Conservation (phyloP, 1,140 invertebrate genomes). For the Coenobita brevimanus region DNA sequence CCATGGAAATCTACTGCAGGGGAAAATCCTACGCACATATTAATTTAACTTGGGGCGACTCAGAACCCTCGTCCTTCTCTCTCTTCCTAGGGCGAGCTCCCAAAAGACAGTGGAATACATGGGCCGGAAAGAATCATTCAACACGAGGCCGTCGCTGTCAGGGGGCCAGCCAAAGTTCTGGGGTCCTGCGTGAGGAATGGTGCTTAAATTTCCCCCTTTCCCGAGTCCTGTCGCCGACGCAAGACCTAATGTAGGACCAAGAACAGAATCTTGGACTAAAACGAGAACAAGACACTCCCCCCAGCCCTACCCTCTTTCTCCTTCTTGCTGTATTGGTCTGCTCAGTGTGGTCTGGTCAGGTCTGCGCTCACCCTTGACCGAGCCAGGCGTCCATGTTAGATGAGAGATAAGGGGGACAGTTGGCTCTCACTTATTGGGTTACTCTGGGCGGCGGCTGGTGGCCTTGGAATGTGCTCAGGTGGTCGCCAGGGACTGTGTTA, state of each 20-base stretch:
- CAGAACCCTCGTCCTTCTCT: not conserved
- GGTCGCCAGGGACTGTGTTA: too few relatives aligned
- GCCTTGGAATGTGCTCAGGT: not conserved
- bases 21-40: too few relatives aligned
- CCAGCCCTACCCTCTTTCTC: not conserved
- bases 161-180: conserved; percentile 1
- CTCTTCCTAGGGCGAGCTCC: conserved; percentile 1
- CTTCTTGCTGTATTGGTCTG: not conserved
- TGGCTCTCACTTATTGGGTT: conserved; percentile 6
- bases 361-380: not conserved
- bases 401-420: conserved; percentile 5
- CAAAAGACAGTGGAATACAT: conserved; percentile 29
- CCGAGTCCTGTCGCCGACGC: not conserved
- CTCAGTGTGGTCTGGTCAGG: not conserved
- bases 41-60: too few relatives aligned
- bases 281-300: too few relatives aligned
- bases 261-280: not conserved
- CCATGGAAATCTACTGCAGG: too few relatives aligned
- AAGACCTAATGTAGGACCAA: not conserved
- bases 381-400: conserved; percentile 9
- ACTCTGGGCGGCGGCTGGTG: not conserved
- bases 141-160: not conserved
- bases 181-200: conserved; percentile 38
- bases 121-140: conserved; percentile 35
- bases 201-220: conserved; percentile 17